Evolutionary conservation across 2,888 invertebrate genomes (phyloP), one percentile per base, ranked within the genome.

Genomic region (Argyra leucocephala): DNA sequence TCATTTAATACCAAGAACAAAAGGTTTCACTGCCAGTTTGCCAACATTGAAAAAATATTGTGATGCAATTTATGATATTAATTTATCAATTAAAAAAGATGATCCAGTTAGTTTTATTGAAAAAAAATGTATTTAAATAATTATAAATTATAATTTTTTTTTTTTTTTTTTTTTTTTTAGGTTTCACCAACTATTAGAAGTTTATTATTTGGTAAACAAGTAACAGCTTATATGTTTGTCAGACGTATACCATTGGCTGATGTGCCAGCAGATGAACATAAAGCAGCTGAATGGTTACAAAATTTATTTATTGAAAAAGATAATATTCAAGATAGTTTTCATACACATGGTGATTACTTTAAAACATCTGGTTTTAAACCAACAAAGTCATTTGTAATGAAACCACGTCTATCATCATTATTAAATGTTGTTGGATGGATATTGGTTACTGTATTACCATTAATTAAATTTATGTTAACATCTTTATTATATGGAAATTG

Each of bases 1-100:
- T 76, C 95, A 96, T 76, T 83, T 97, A 63, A 88, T 93, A 26
- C 96, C 97, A n/a, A 85, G 96, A 68, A 93, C 96, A n/a, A 90
- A 90, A 80, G 97, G 97, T 2, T 97, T 97, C 76, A 88, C 88
- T 0, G 88, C 92, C 64, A 93, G 93, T 76, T 81, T 95, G 72
- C 88, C 89, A 65, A 86, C 89, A 70, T 85, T 96, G 77, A 86
- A 88, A 74, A 90, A 86, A 63, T 90, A 89, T 78, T 87, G 91
- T 70, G 87, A 88, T 5, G 91, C 89, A 26, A 85, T 96, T 68
- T 93, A 93, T 76, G 92, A 96, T 75, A 88, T 92, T 71, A 87
- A 90, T 72, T 75, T 92, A 69, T 88, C 86, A 5, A 90, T 90
- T 72, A 86, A 84, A 69, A 83, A 83, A 64, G 82, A 84, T 67